phyloP scores from a whole-genome alignment of 2,113 vertebrate species.

The Sterna hirundo region DNA sequence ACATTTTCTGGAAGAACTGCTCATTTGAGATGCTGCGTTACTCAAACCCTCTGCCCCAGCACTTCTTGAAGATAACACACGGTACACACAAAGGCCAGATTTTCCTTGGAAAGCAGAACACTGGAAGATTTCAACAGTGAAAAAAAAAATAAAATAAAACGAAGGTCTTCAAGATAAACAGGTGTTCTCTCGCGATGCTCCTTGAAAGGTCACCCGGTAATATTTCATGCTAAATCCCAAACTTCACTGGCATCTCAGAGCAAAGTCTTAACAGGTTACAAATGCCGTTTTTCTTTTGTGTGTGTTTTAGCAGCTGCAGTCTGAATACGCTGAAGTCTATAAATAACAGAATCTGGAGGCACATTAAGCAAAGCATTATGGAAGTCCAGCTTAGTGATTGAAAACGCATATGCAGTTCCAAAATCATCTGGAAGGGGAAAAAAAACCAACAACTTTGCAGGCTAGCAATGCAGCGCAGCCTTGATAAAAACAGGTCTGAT shows the following conservation, averaged over 20 bases:
- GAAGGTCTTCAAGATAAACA: conserved; percentile 30
- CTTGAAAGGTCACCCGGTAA: conserved; percentile 5
- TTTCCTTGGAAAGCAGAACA: conserved; percentile 21
- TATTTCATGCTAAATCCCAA: conserved; percentile 1
- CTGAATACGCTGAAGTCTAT: conserved; percentile 56
- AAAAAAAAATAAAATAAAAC: neutral
- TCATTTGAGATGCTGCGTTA: conserved; percentile 8
- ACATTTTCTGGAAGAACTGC: conserved; percentile 2
- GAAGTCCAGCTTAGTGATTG: conserved; percentile 49
- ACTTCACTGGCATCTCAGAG: neutral
- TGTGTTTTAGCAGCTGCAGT: conserved; percentile 52
- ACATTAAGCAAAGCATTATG: conserved; percentile 55
- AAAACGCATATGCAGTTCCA: conserved; percentile 47
- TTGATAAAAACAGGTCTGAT: conserved; percentile 41
- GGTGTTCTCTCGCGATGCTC: conserved; percentile 1
- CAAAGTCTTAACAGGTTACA: conserved; percentile 38
- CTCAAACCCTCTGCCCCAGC: neutral
- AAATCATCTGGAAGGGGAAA: conserved; percentile 34
- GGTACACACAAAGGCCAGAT: neutral
- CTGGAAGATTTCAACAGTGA: neutral
- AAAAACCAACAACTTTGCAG: neutral
- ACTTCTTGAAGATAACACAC: conserved; percentile 9
- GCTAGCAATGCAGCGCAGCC: neutral
- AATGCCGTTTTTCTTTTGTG: conserved; percentile 17
- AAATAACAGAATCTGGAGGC: conserved; percentile 67